A percentile compares a stretch with the other conserved stretches of the same genome.
These are phyloP conservation scores for Brenthis daphne DNA, from an alignment of 2,888 invertebrate genomes.

Conservation along the genomic window DNA sequence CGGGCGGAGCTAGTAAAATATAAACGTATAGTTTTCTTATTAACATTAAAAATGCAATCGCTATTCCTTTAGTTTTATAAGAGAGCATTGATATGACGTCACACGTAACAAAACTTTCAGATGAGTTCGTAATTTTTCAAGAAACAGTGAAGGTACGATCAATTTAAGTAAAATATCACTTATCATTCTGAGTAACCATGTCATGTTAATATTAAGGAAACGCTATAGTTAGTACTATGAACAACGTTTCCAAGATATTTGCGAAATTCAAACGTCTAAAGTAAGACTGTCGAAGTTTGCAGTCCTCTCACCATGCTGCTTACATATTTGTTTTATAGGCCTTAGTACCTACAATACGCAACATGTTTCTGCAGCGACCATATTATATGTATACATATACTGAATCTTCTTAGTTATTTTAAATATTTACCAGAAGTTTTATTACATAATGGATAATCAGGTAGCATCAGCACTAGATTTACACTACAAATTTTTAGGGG, in stretches of 20 bases:
- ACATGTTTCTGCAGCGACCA: background rate
- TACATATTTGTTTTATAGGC: background rate
- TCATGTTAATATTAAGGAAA: constrained; percentile 6
- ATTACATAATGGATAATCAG: too few species aligned
- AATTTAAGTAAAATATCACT: background rate
- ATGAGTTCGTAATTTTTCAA: background rate
- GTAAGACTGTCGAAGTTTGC: constrained; percentile 9
- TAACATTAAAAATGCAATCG: constrained; percentile 9
- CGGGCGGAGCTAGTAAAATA: background rate
- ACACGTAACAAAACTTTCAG: constrained; percentile 1
- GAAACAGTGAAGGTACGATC: background rate
- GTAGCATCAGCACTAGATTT: too few species aligned
- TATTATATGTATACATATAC: background rate
- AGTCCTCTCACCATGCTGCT: constrained; percentile 13
- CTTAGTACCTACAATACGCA: constrained; percentile 11
- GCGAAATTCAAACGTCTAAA: constrained; percentile 11
- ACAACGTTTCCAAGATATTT: constrained; percentile 19
- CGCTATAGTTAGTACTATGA: background rate
- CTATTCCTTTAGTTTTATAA: constrained; percentile 9
- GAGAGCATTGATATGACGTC: constrained; percentile 2
- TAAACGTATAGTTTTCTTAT: constrained; percentile 15
- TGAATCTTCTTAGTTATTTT: background rate
- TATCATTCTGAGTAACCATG: too few species aligned
- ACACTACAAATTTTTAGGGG: too few species aligned
- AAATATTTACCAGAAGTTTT: too few species aligned